Percentiles rank a stretch among this genome's conserved stretches.
Conservation (phyloP, 2,113 vertebrate genomes). For the Anolis sagrei region DNA sequence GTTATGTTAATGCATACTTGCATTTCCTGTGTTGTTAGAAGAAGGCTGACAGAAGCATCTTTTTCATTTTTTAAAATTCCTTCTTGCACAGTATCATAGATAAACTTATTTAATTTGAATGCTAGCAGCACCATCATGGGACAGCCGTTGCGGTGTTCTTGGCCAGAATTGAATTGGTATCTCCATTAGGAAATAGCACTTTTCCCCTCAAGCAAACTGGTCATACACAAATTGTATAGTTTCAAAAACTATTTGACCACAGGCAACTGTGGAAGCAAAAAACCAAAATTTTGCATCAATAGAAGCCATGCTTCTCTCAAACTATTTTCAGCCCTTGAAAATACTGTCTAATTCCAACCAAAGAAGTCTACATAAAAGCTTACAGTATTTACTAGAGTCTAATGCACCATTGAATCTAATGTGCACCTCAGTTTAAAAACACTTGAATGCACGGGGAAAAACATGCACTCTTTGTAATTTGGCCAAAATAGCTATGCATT, state of each 20-base stretch:
- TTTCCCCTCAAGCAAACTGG: background rate
- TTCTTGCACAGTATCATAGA: background rate
- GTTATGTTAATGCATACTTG: background rate
- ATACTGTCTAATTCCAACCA: background rate
- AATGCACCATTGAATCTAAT: too few relatives aligned
- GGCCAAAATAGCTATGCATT: too few relatives aligned
- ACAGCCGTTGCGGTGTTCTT: background rate
- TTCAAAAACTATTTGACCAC: background rate
- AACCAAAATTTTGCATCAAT: background rate
- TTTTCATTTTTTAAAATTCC: background rate
- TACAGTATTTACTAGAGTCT: too few relatives aligned
- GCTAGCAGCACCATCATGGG: background rate
- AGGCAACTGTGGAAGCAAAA: background rate
- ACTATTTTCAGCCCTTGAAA: background rate
- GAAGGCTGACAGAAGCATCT: background rate
- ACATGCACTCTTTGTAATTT: too few relatives aligned
- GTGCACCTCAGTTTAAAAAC: too few relatives aligned
- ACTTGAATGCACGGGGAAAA: too few relatives aligned
- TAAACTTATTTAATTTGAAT: background rate
- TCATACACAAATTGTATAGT: background rate
- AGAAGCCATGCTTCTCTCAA: background rate
- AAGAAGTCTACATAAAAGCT: too few relatives aligned
- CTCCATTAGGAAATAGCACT: background rate
- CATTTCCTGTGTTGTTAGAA: background rate
- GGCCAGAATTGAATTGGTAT: background rate